Evolutionary conservation across 2,113 vertebrate species (phyloP), one percentile per base, ranked within the genome.

Genomic region (Percina caprodes): DNA sequence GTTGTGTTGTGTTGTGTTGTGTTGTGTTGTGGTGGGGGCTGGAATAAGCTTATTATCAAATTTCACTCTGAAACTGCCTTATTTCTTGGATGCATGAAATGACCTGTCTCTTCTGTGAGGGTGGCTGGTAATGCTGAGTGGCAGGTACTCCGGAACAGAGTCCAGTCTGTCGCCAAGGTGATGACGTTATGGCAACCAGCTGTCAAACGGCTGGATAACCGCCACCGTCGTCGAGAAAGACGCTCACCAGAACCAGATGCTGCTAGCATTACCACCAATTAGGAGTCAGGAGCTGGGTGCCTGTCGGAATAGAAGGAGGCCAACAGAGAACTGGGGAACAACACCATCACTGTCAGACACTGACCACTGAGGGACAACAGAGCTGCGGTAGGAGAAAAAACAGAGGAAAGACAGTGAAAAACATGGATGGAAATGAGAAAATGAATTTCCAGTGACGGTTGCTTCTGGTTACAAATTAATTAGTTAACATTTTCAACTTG

Each of bases 1-100:
- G n/a, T n/a, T n/a, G n/a, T 76, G 73, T 61, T 80, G 77, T 70
- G 67, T 68, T 77, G 67, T 79, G 51, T 52, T 52, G 52, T 54
- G 51, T 54, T 54, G 52, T 54, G 70, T 72, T 80, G 85, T 83
- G 78, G 86, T 79, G 66, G 89, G 51, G 67, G 80, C 12, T 77
- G 82, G 92, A 94, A 93, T 93, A 95, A 95, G 91, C 93, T 87
- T 87, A 94, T 94, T 94, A 94, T 94, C 92, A 93, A 92, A 91
- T 91, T 90, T 90, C 83, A 86, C 87, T 92, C 87, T 91, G 83
- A 88, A 94, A 93, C 88, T 87, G 92, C 86, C 86, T 93, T 77
- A 85, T 93, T 94, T 94, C 88, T 93, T 84, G 84, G 86, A 92
- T 77, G 92, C 82, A 86, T 92, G 91, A 92, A 92, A 94, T 88